phyloP scores from a whole-genome alignment of 1,140 invertebrate genomes.

The Polypedilum vanderplanki region DNA sequence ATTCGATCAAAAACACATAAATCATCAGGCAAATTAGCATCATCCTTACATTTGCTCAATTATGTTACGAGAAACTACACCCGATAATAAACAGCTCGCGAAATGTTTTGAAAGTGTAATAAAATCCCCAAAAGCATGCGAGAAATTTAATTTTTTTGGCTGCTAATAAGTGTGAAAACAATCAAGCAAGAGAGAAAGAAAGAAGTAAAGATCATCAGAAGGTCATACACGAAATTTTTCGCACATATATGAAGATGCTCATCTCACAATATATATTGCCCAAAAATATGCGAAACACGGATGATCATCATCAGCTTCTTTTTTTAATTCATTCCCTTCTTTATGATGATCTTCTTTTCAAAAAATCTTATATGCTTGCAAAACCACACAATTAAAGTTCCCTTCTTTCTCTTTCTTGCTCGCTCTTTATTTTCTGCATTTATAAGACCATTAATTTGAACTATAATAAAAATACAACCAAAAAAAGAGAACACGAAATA shows the following conservation, averaged over 20 bases:
- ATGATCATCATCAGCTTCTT: background rate
- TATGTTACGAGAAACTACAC: too few species aligned
- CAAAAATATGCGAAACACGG: background rate
- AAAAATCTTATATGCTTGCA: background rate
- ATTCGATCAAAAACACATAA: too few species aligned
- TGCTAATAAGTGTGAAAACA: background rate
- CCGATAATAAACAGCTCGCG: too few species aligned
- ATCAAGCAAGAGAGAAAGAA: background rate
- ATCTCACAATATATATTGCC: background rate
- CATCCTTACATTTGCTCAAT: too few species aligned
- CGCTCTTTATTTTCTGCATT: background rate
- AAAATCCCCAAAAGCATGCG: too few species aligned
- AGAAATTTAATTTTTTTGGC: too few species aligned
- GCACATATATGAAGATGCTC: background rate
- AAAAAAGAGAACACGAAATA: background rate
- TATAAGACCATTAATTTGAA: constrained; percentile 24
- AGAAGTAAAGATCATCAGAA: background rate
- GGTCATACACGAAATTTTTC: background rate
- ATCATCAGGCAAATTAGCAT: too few species aligned
- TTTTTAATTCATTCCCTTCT: background rate
- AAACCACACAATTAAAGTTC: background rate
- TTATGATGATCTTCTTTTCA: background rate
- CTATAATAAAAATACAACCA: constrained; percentile 1
- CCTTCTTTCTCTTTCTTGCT: background rate
- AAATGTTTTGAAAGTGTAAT: too few species aligned